Evolutionary conservation across 2,797 vertebrate genomes (phyloP).

Genomic region (Eremophila alpestris): DNA sequence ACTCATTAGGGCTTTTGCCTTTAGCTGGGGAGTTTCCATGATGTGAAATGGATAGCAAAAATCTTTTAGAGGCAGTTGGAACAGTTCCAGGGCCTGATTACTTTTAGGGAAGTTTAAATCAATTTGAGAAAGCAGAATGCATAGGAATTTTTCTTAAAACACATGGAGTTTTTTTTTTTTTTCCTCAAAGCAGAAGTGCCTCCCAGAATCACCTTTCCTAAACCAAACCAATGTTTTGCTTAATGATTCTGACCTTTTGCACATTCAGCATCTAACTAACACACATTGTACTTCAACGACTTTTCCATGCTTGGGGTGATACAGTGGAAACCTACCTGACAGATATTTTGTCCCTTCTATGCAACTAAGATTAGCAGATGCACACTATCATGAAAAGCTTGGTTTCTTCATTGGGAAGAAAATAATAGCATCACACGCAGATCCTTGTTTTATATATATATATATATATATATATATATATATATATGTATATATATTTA

Average conservation of each 20-base stretch:
- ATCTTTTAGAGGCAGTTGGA: background rate
- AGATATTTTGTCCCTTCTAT: background rate
- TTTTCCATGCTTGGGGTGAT: background rate
- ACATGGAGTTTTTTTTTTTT: background rate
- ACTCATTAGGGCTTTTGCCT: background rate
- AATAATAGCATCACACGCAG: background rate
- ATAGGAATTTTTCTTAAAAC: background rate
- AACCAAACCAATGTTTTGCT: background rate
- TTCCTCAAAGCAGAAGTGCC: background rate
- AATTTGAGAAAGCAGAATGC: background rate
- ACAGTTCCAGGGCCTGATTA: background rate
- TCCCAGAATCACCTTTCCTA: background rate
- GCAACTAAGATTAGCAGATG: background rate
- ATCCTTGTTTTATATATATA: background rate
- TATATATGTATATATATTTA: background rate
- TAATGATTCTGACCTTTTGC: background rate
- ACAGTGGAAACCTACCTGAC: background rate
- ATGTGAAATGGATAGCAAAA: background rate
- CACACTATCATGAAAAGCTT: accelerated
- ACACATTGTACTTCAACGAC: background rate
- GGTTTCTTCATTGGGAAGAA: background rate
- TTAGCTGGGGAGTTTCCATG: background rate
- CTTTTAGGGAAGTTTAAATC: background rate
- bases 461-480: no score
- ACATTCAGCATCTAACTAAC: background rate